Conservation (phyloP, 2,888 invertebrate genomes). For the Sipha maydis region DNA sequence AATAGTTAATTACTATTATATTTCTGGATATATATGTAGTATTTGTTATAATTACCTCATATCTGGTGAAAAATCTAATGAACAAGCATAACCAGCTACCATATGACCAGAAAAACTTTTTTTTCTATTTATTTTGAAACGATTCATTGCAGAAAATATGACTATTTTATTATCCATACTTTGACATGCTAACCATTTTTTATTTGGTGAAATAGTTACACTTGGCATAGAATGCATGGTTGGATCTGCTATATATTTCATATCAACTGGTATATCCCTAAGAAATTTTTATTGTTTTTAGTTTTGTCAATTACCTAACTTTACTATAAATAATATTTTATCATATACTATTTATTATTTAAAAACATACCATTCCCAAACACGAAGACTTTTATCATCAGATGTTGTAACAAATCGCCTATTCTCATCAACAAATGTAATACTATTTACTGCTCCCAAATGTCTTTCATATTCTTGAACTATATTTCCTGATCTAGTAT, state of each 20-base stretch:
- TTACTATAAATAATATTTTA: neutral
- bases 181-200: constrained; percentile 99
- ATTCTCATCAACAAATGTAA: constrained; percentile 99
- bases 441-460: constrained; percentile 97
- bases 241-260: constrained; percentile 99
- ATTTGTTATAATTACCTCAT: constrained; percentile 78
- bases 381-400: constrained; percentile 97
- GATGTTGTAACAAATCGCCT: constrained; percentile 97
- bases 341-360: neutral
- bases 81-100: constrained; percentile 99
- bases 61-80: constrained; percentile 96
- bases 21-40: no score
- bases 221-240: constrained; percentile 99
- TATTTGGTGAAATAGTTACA: constrained; percentile 93
- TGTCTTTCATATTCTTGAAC: constrained; percentile 99
- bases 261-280: constrained; percentile 94
- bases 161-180: constrained; percentile 99
- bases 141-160: constrained; percentile 95
- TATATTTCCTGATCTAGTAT: constrained; percentile 91
- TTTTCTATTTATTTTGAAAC: constrained; percentile 97
- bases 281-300: constrained; percentile 44
- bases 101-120: constrained; percentile 98
- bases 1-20: constrained; percentile 55
- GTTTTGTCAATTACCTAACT: neutral
- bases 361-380: constrained; percentile 95